Evolutionary conservation across 2,888 invertebrate species (phyloP), one percentile per base, ranked within the genome.

Genomic region (Protonemura montana): DNA sequence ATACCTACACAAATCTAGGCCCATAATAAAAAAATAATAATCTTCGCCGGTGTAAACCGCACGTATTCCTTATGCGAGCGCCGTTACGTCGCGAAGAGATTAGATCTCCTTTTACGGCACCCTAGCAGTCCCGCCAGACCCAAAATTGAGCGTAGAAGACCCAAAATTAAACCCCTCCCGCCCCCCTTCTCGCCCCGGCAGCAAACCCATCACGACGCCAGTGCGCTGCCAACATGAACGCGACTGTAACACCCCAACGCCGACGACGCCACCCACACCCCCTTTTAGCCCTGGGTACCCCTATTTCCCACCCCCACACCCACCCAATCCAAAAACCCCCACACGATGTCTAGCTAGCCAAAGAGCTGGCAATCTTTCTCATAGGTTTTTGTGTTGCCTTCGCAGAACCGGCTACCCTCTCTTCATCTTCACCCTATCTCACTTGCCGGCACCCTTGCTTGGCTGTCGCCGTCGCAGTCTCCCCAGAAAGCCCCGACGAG

Each of bases 291-390:
- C 59, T 59, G 59, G 10, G 35, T 35, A 10, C 35, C 59, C 59
- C 13, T 21, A 21, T 59, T 13, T 21, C 3, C 59, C 59, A 59
- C 59, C 76, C 26, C 76, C 78, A 26, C 78, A 1, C 27, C 78
- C 26, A 1, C 78, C 78, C 78, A 10, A 59, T 59, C 78, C 26
- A 10, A 27, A 35, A 26, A 78, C 78, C 78, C 78, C 78, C n/a
- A 25, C n/a, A 78, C 59, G 1, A 25, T 78, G 78, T 78, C 78
- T 78, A 28, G n/a, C 78, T 78, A 10, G 78, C 27, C 78, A 78
- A 78, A 78, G 78, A 78, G 78, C 78, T 78, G 78, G 78, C 78
- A 78, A 78, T 78, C 78, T 78, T 78, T 78, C 78, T 78, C 78
- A 26, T 25, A 78, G 78, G 78, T 78, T 78, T 78, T 78, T 78